Evolutionary conservation across 2,888 invertebrate genomes (phyloP), one percentile per base, ranked within the genome.

Genomic region (Sphaeridia pumilis): DNA sequence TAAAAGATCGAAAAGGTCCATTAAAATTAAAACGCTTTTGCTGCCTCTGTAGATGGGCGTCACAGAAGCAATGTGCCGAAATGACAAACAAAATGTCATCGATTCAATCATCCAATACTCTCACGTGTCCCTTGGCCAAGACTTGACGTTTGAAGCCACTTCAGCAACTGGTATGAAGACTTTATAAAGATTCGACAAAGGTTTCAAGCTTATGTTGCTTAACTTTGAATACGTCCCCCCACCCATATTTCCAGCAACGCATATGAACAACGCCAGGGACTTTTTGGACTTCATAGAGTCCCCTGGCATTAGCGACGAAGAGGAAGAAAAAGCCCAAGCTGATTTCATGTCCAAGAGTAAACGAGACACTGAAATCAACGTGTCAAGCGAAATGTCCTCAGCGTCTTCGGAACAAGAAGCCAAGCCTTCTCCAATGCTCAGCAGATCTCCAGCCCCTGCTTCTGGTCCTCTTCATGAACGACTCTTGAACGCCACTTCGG

Each of bases 1-100:
- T 31, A 7, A 31, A n/a, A n/a, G n/a, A n/a, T n/a, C n/a, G n/a
- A n/a, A n/a, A n/a, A n/a, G n/a, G n/a, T n/a, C n/a, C n/a, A n/a
- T n/a, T n/a, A n/a, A n/a, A n/a, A n/a, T n/a, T n/a, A n/a, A n/a
- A n/a, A n/a, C n/a, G n/a, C n/a, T n/a, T n/a, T n/a, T n/a, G n/a
- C n/a, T n/a, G n/a, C n/a, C n/a, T n/a, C n/a, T n/a, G 4, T 24
- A 61, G 61, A 58, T 61, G 57, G 61, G 61, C n/a, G 45, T 61
- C 2, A 61, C 59, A 22, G 59, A 59, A 31, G 56, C 58, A 10
- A 58, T 61, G 55, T 61, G 61, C 41, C 59, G 59, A 22, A 57
- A 57, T 55, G 58, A 58, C 14, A 53, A 59, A 46, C 26, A 55
- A 20, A 49, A 58, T 44, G 57, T 58, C 38, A 22, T 59, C 27